Percentiles rank a stretch among this genome's conserved stretches.
phyloP scores from a whole-genome alignment of 2,797 vertebrate genomes.

The Lemur catta region DNA sequence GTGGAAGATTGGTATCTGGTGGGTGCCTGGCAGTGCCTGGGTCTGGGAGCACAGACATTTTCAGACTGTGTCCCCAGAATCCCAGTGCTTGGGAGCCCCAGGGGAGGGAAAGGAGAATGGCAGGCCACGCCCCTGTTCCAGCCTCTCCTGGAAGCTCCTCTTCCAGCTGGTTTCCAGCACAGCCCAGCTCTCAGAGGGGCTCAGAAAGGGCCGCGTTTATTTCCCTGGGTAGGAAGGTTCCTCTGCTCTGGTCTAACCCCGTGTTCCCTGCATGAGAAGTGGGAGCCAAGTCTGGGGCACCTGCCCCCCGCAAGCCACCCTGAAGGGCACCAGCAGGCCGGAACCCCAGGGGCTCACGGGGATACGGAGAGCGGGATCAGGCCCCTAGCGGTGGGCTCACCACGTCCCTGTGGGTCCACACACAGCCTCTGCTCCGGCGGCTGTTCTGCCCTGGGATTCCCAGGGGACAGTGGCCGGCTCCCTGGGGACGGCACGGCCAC shows the following conservation, averaged over 20 bases:
- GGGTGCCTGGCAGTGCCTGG: background rate
- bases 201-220: fast-evolving
- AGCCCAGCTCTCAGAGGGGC: fast-evolving
- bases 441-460: fast-evolving
- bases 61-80: background rate
- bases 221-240: background rate
- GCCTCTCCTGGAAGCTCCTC: background rate
- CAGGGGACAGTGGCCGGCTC: background rate
- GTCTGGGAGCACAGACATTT: background rate
- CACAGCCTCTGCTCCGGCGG: fast-evolving
- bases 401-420: background rate
- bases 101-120: too few species aligned
- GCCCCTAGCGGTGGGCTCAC: background rate
- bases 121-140: fast-evolving
- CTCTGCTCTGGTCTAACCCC: background rate
- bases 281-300: background rate
- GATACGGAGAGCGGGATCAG: fast-evolving
- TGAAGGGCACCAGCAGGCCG: background rate
- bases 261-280: background rate
- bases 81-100: background rate
- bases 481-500: background rate
- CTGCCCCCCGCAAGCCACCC: background rate
- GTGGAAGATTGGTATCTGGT: fast-evolving
- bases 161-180: background rate
- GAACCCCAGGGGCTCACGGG: fast-evolving